These are phyloP conservation scores for Cydia strobilella DNA, from an alignment of 1,140 invertebrate species.

Conservation along the genomic window DNA sequence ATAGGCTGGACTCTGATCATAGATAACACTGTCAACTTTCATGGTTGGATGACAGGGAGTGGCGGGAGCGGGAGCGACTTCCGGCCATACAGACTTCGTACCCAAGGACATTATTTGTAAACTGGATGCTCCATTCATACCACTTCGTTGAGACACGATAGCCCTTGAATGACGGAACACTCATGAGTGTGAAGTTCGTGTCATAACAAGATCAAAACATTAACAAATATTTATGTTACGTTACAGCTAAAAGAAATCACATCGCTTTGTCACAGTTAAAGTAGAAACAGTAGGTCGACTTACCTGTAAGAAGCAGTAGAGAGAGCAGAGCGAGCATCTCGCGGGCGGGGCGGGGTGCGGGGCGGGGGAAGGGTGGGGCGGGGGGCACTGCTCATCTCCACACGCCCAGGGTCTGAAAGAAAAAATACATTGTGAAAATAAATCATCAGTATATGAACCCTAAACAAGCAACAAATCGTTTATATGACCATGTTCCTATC, in stretches of 20 bases:
- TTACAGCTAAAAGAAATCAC: too few relatives aligned
- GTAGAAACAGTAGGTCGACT: not conserved
- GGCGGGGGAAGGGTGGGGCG: not conserved
- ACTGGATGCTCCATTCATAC: too few relatives aligned
- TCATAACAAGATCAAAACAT: too few relatives aligned
- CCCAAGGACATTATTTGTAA: too few relatives aligned
- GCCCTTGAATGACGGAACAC: too few relatives aligned
- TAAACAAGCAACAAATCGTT: too few relatives aligned
- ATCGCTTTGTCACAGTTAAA: not conserved
- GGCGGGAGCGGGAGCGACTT: not conserved
- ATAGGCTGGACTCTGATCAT: not conserved
- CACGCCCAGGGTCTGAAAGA: not conserved
- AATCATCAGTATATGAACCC: too few relatives aligned
- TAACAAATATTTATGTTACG: too few relatives aligned
- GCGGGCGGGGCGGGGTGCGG: constrained; percentile 2
- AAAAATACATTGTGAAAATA: not conserved
- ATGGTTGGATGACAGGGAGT: not conserved
- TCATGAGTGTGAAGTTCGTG: too few relatives aligned
- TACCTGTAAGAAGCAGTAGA: not conserved
- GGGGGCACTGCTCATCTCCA: constrained; percentile 5
- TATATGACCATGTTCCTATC: too few relatives aligned
- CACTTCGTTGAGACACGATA: too few relatives aligned
- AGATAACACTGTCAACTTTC: not conserved
- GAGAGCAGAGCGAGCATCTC: not conserved
- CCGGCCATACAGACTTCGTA: not conserved